Evolutionary conservation across 1,140 invertebrate species (phyloP).

Genomic region (Streblospio benedicti): DNA sequence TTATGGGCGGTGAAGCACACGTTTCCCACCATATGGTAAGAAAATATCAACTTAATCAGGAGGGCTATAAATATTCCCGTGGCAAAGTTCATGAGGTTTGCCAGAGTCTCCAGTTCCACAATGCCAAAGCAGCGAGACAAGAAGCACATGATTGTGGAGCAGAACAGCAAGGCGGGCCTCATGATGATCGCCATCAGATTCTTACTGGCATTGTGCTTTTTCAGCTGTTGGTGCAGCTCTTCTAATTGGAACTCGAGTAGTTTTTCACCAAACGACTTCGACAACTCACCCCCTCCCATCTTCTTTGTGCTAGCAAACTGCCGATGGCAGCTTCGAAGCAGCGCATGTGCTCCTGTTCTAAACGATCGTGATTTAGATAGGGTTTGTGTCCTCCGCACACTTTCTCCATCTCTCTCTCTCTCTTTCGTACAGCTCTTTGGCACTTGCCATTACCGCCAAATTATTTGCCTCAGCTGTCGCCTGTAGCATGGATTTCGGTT

Average conservation of each 20-base stretch:
- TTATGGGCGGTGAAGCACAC: too few species aligned
- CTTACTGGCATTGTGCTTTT: conserved; percentile 88
- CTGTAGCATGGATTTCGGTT: conserved; percentile 92
- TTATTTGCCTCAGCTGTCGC: conserved; percentile 98
- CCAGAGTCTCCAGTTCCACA: conserved; percentile 73
- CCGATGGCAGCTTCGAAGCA: conserved; percentile 53
- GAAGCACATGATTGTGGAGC: conserved; percentile 74
- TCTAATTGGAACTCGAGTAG: conserved; percentile 50
- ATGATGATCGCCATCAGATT: conserved; percentile 92
- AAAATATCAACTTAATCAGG: too few species aligned
- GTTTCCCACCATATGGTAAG: too few species aligned
- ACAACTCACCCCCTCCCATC: conserved; percentile 24
- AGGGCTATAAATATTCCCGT: conserved; percentile 78
- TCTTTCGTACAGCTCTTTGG: conserved; percentile 78
- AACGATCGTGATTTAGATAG: conserved; percentile 69
- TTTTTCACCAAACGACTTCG: conserved; percentile 30
- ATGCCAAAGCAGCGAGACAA: conserved; percentile 76
- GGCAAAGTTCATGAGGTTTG: conserved; percentile 76
- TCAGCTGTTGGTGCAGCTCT: conserved; percentile 72
- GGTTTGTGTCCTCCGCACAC: conserved; percentile 60
- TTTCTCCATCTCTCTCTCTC: conserved; percentile 66
- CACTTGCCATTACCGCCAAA: conserved; percentile 79
- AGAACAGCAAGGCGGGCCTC: conserved; percentile 85
- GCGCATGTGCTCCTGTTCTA: conserved; percentile 73
- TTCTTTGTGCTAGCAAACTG: not conserved